phyloP scores from a whole-genome alignment of 2,888 invertebrate genomes.

The Cantharis nigra region DNA sequence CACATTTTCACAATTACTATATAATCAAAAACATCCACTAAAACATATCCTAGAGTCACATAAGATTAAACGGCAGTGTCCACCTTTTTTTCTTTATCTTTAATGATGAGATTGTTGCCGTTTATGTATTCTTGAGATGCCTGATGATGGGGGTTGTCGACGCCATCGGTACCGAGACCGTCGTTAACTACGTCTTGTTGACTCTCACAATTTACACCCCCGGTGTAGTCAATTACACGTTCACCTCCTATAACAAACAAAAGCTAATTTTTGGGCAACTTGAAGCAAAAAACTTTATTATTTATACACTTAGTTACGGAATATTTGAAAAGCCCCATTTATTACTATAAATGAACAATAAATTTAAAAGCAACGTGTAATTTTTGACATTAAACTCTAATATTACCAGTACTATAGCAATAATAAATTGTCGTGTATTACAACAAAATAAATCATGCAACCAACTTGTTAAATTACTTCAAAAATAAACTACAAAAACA shows the following conservation, averaged over 20 bases:
- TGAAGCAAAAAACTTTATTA: not conserved
- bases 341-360: constrained; percentile 7
- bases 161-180: constrained; percentile 47
- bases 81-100: constrained; percentile 62
- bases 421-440: not conserved
- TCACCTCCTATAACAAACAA: constrained; percentile 56
- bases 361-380: constrained; percentile 18
- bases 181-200: constrained; percentile 34
- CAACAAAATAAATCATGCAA: constrained; percentile 2
- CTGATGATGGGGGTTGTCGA: constrained; percentile 59
- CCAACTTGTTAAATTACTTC: not conserved
- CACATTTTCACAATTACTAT: constrained; percentile 14
- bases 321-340: not conserved
- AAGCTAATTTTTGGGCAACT: constrained; percentile 41
- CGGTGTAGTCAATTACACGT: constrained; percentile 56
- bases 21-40: constrained; percentile 24
- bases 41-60: constrained; percentile 13
- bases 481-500: not conserved
- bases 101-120: constrained; percentile 60
- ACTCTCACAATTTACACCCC: constrained; percentile 34
- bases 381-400: not conserved
- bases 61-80: constrained; percentile 62
- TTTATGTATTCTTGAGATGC: constrained; percentile 64
- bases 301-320: not conserved
- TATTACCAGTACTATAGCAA: not conserved